phyloP scores from a whole-genome alignment of 1,140 invertebrate genomes.

The Leucophenga varia region DNA sequence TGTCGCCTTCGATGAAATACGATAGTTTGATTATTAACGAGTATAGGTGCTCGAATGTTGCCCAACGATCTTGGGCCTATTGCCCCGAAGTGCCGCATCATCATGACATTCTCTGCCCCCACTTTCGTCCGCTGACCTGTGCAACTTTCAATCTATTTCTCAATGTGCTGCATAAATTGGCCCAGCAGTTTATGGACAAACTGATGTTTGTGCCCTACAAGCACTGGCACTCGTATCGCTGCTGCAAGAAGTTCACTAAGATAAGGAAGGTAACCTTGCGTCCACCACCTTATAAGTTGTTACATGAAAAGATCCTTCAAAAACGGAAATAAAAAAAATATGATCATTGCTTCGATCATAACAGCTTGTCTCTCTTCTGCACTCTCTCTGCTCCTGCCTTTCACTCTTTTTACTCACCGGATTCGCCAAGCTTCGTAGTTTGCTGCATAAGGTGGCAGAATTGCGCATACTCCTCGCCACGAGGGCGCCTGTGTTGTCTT shows the following conservation, averaged over 20 bases:
- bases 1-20: background rate
- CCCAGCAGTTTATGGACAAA: background rate
- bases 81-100: slow-evolving; percentile 21
- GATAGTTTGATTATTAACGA: background rate
- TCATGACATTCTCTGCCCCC: slow-evolving; percentile 9
- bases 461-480: slow-evolving; percentile 19
- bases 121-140: slow-evolving; percentile 14
- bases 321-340: no score
- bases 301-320: no score
- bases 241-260: slow-evolving; percentile 11
- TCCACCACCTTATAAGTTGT: no score
- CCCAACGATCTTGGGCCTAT: slow-evolving; percentile 19
- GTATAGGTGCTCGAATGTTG: no score
- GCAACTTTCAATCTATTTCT: slow-evolving; percentile 10
- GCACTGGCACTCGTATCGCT: slow-evolving; percentile 6
- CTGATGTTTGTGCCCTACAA: slow-evolving; percentile 11
- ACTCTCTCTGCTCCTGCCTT: no score
- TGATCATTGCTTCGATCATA: no score
- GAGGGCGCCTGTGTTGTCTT: slow-evolving; percentile 10
- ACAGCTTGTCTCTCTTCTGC: no score
- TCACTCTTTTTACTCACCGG: slow-evolving; percentile 18
- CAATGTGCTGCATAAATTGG: background rate
- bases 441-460: slow-evolving; percentile 23
- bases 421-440: slow-evolving; percentile 16
- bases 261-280: no score